Percentiles rank a stretch among this genome's conserved stretches.
Evolutionary conservation across 2,888 invertebrate genomes (phyloP).

Genomic region (Andrena flavipes): DNA sequence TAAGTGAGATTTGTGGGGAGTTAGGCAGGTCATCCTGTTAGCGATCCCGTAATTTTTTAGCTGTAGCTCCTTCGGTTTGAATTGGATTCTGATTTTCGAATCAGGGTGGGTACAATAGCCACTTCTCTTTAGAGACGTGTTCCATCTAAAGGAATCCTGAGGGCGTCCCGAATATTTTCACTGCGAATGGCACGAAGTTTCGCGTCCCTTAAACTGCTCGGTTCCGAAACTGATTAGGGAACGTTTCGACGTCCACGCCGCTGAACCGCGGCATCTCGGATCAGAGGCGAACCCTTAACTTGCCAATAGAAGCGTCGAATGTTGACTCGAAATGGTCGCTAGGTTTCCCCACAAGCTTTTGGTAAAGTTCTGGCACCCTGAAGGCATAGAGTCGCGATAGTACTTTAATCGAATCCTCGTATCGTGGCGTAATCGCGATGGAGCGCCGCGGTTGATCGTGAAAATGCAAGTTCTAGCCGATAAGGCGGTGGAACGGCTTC

Average conservation of each 20-base stretch:
- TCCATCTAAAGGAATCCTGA: background rate
- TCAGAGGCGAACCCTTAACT: slow-evolving; percentile 2
- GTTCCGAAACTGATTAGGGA: slow-evolving; percentile 15
- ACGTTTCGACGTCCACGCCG: background rate
- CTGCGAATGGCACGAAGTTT: background rate
- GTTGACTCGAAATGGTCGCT: background rate
- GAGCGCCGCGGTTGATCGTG: slow-evolving; percentile 33
- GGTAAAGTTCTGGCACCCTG: no score
- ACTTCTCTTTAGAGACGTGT: no score
- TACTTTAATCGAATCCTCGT: slow-evolving; percentile 17
- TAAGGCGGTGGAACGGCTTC: slow-evolving; percentile 8
- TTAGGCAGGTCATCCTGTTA: background rate
- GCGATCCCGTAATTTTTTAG: no score
- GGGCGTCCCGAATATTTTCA: background rate
- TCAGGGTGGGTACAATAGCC: no score
- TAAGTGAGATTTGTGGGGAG: slow-evolving; percentile 19
- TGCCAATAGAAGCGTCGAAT: slow-evolving; percentile 3
- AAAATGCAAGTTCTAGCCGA: slow-evolving; percentile 2
- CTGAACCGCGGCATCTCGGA: slow-evolving; percentile 15
- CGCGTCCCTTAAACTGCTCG: background rate
- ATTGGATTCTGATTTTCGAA: no score
- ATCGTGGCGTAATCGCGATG: slow-evolving; percentile 28
- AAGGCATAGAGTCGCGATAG: background rate
- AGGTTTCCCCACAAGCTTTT: slow-evolving; percentile 40
- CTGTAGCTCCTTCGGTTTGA: no score